Conservation (phyloP, 2,797 vertebrate genomes). For the Platyrinchus mystaceus region DNA sequence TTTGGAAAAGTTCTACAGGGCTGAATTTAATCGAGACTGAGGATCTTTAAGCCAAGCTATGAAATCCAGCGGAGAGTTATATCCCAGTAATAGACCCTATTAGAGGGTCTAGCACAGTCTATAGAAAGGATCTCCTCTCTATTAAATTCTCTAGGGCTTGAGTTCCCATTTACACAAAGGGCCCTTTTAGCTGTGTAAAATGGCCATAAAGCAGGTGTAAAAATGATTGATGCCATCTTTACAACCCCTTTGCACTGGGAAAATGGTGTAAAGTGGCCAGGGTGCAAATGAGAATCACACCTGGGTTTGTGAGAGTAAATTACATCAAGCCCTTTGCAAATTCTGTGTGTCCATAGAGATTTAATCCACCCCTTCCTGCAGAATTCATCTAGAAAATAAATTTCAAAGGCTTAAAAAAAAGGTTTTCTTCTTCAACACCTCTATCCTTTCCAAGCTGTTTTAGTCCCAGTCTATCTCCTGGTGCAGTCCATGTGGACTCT, state of each 20-base stretch:
- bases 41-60: not conserved
- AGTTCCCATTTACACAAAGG: conserved; percentile 59
- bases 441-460: not conserved
- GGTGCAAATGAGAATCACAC: conserved; percentile 54
- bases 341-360: not conserved
- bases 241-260: conserved; percentile 22
- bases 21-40: conserved; percentile 30
- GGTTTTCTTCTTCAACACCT: not conserved
- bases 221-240: conserved; percentile 48
- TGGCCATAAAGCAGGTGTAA: conserved; percentile 48
- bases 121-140: conserved; percentile 42
- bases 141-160: conserved; percentile 46
- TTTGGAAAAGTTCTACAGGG: conserved; percentile 9
- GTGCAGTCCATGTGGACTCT: not conserved
- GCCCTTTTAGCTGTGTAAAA: conserved; percentile 42
- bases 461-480: not conserved
- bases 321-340: not conserved
- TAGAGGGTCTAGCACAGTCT: not conserved
- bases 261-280: conserved; percentile 47
- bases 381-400: not conserved
- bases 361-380: not conserved
- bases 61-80: conserved; percentile 2
- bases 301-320: conserved; percentile 39
- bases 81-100: conserved; percentile 20
- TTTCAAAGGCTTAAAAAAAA: not conserved